Percentiles rank a stretch among this genome's conserved stretches.
Conservation (phyloP, 2,113 vertebrate genomes). For the Myrmophylax atrothorax region DNA sequence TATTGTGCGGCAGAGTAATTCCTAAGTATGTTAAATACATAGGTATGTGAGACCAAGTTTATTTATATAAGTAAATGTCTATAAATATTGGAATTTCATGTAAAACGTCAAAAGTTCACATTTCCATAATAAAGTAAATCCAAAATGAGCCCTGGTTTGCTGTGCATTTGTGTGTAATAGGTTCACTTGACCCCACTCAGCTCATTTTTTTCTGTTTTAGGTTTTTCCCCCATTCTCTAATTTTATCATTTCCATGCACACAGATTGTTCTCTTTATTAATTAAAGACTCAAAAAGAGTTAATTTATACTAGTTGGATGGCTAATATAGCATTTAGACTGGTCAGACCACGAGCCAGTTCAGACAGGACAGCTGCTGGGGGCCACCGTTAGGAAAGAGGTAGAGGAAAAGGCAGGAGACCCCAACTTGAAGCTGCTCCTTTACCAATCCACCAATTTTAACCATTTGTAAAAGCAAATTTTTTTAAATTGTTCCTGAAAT, state of each 20-base stretch:
- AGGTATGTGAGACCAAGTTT: neutral
- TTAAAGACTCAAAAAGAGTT: neutral
- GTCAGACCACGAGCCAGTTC: neutral
- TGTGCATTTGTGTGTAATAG: neutral
- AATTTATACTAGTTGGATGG: neutral
- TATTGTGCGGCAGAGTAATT: neutral
- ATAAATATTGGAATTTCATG: neutral
- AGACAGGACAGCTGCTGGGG: neutral
- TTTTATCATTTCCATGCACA: neutral
- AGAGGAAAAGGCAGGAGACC: neutral
- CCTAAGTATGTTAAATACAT: neutral
- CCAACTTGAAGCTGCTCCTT: neutral
- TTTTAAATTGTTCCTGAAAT: neutral
- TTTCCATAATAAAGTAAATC: neutral
- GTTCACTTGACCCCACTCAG: neutral
- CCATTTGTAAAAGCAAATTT: neutral
- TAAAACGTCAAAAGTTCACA: neutral
- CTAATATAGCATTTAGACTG: neutral
- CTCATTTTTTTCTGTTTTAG: neutral
- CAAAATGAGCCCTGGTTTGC: neutral
- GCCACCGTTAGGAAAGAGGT: neutral
- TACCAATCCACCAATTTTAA: neutral
- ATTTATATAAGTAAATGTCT: neutral
- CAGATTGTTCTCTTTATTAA: neutral
- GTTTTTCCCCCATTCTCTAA: neutral